Evolutionary conservation across 2,888 invertebrate genomes (phyloP), one percentile per base, ranked within the genome.

Genomic region (Phyllotreta cruciferae): DNA sequence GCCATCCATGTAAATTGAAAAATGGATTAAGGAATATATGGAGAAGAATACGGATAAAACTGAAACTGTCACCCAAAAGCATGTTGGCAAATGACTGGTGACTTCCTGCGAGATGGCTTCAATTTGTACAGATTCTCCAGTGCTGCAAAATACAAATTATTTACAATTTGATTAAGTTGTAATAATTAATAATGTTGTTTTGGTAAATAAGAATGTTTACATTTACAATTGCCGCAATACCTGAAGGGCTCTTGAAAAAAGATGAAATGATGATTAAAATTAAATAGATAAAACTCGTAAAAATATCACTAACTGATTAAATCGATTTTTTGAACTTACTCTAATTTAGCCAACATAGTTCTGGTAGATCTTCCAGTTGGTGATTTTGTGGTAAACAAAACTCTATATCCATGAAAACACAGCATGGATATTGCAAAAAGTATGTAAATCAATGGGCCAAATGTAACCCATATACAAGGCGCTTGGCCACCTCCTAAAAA

Each of bases 1-100:
- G 0, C 93, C 93, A 76, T 90, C 88, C 0, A 90, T 87, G 56
- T 88, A 84, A 11, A 92, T 85, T 0, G 88, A 82, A 8, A 91
- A 89, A 77, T 91, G 89, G 0, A 88, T 83, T 2, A 92, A 73
- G 6, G 89, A 85, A 68, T 92, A 88, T 13, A 90, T 75, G 7
- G 85, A 84, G 75, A 91, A 86, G 1, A 91, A 71, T 1, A 83
- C 81, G 0, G 88, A 86, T 36, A 90, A 81, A 47, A 86, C 84
- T 0, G 87, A 85, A 1, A 86, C 83, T 0, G 87, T 87, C 58
- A 89, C 85, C 92, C 92, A 92, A 75, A 88, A 90, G 64, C 85
- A 84, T 61, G 72, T 72, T 9, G 88, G 86, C 0, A 89, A 85
- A 0, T 86, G 82, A 73, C 84, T 85, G 67, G 85, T 87, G 62